Percentiles rank a stretch among this genome's conserved stretches.
These are phyloP conservation scores for Cordilura impudica DNA, from an alignment of 2,888 invertebrate genomes.

Conservation along the genomic window DNA sequence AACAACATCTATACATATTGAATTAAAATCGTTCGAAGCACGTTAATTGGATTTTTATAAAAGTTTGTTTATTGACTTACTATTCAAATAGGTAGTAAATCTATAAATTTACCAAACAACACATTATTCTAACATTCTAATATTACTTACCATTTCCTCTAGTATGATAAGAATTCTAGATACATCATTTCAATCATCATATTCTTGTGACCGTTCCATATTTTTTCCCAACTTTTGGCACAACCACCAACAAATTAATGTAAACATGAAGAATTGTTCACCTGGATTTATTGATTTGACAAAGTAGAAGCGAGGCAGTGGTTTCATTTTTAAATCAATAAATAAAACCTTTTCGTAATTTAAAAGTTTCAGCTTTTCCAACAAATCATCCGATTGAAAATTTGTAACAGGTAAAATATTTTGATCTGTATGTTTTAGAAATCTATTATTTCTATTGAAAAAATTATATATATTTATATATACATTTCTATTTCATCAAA, in stretches of 20 bases:
- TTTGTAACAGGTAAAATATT: conserved; percentile 65
- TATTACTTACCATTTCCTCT: conserved; percentile 84
- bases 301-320: conserved; percentile 91
- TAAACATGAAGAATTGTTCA: conserved; percentile 97
- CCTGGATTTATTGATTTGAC: conserved; percentile 93
- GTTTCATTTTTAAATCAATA: conserved; percentile 89
- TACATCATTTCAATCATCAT: conserved; percentile 97
- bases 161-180: conserved; percentile 90
- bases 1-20: too few species aligned
- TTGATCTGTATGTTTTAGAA: too few species aligned
- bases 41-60: too few species aligned
- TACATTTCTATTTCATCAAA: too few species aligned
- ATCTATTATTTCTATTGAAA: too few species aligned
- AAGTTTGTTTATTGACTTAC: too few species aligned
- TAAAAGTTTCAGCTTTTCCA: conserved; percentile 94
- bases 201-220: conserved; percentile 95
- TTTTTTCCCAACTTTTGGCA: conserved; percentile 89
- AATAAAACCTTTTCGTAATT: conserved; percentile 94
- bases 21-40: too few species aligned
- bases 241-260: conserved; percentile 94
- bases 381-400: conserved; percentile 82
- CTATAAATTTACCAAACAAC: too few species aligned
- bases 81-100: too few species aligned
- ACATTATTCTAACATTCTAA: too few species aligned
- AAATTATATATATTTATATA: too few species aligned